Conservation (phyloP, 1,140 invertebrate species). For the Amyelois transitella region DNA sequence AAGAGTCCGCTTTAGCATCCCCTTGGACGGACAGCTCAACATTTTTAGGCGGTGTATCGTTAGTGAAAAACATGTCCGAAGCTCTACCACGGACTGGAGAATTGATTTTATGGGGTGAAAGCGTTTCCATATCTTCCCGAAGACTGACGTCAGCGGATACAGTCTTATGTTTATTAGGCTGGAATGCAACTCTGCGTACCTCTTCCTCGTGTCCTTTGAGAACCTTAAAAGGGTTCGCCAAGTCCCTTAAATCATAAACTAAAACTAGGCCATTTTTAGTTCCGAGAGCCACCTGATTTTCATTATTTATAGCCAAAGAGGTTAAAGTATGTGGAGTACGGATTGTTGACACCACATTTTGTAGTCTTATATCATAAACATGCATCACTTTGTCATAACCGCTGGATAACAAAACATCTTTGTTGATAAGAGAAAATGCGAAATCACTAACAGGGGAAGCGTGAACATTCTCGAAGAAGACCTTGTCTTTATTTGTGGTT, state of each 20-base stretch:
- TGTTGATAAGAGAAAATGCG: conserved; percentile 63
- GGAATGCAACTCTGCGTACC: conserved; percentile 57
- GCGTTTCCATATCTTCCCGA: conserved; percentile 47
- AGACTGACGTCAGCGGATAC: conserved; percentile 54
- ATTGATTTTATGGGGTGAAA: conserved; percentile 29
- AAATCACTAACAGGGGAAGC: conserved; percentile 68
- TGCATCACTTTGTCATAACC: conserved; percentile 68
- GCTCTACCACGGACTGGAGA: conserved; percentile 41
- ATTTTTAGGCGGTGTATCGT: conserved; percentile 47
- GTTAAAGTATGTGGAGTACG: conserved; percentile 55
- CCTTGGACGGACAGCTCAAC: conserved; percentile 24
- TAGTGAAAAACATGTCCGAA: conserved; percentile 57
- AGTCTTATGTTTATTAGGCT: conserved; percentile 51
- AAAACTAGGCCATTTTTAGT: conserved; percentile 58
- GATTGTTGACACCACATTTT: conserved; percentile 62
- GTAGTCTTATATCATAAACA: conserved; percentile 63
- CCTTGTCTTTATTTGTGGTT: conserved; percentile 66
- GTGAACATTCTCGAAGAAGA: conserved; percentile 64
- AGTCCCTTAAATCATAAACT: conserved; percentile 65
- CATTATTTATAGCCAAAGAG: conserved; percentile 57
- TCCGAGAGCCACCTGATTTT: conserved; percentile 61
- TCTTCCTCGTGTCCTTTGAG: conserved; percentile 58
- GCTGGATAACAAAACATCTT: conserved; percentile 63
- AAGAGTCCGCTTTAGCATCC: conserved; percentile 57
- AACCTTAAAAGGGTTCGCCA: conserved; percentile 46